Percentiles rank a stretch among this genome's conserved stretches.
phyloP scores from a whole-genome alignment of 2,888 invertebrate genomes.

The Cosmopolites sordidus region DNA sequence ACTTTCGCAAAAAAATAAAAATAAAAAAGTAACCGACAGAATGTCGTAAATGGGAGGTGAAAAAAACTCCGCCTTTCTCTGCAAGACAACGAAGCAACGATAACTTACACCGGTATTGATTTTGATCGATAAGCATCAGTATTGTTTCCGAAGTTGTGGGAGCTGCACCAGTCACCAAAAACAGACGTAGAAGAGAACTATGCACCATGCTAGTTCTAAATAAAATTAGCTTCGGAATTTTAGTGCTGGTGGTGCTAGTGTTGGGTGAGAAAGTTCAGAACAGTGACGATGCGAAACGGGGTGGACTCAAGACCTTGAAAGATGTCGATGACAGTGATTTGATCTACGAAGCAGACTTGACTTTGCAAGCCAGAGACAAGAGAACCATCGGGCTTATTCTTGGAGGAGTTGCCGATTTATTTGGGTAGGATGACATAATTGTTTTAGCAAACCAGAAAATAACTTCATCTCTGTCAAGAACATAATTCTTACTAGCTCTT shows the following conservation, averaged over 20 bases:
- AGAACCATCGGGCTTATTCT: conserved; percentile 45
- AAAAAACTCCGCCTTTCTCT: conserved; percentile 20
- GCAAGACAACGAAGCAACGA: not conserved
- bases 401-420: conserved; percentile 44
- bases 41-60: conserved; percentile 16
- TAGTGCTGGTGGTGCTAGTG: conserved; percentile 20
- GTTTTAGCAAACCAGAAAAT: no score
- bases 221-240: conserved; percentile 27
- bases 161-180: conserved; percentile 6
- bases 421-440: conserved; percentile 44
- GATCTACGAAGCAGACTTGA: conserved; percentile 10
- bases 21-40: conserved; percentile 7
- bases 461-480: no score
- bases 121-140: conserved; percentile 8
- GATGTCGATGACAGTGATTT: conserved; percentile 6
- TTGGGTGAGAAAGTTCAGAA: not conserved
- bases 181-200: conserved; percentile 18
- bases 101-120: not conserved
- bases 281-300: not conserved
- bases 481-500: no score
- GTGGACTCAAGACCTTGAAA: not conserved
- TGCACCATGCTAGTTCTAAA: conserved; percentile 34
- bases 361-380: conserved; percentile 34
- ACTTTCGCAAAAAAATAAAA: conserved; percentile 19
- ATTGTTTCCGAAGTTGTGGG: conserved; percentile 10